Evolutionary conservation across 2,888 invertebrate species (phyloP), one percentile per base, ranked within the genome.

Genomic region (Stenodema calcarata): DNA sequence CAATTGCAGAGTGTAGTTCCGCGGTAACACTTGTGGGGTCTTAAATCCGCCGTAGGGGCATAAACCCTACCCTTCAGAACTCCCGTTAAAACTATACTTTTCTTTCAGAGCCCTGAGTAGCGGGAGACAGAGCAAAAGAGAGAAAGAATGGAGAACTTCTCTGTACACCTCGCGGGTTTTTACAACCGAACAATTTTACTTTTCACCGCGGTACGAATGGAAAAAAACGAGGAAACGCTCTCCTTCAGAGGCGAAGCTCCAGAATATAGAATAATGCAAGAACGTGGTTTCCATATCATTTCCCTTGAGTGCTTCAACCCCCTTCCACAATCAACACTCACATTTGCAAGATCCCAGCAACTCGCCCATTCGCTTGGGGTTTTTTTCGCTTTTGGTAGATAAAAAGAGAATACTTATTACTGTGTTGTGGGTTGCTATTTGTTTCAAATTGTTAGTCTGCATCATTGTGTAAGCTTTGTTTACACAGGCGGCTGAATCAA

Each of bases 261-360:
- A 62, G 62, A 62, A 62, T 62, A 62, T 62, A 62, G 62, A 62
- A 62, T 62, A 62, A 62, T 62, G 62, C 62, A 62, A 62, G 62
- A 62, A 62, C 62, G 62, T 62, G 62, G 62, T 62, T 62, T 62
- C 62, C 62, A 62, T 62, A 62, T 62, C 62, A 62, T 62, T 62
- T 62, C 62, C 62, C 62, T 62, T 62, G 62, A 62, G 62, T 62
- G 62, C 62, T 62, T 18, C 11, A 62, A n/a, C 18, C 62, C 16
- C 62, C 62, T 62, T 18, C 62, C 23, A 62, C 62, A 62, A 62
- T 62, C 62, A 62, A 62, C 62, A 62, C 62, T 62, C 62, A 23
- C 62, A 62, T 62, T 62, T 62, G 62, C 62, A 62, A 62, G 62
- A 62, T 62, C 62, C 62, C 62, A 27, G 62, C 62, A 62, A 62